Base-by-base conservation (phyloP, 2,888 invertebrate species). In the Sphecodes monilicornis region DNA sequence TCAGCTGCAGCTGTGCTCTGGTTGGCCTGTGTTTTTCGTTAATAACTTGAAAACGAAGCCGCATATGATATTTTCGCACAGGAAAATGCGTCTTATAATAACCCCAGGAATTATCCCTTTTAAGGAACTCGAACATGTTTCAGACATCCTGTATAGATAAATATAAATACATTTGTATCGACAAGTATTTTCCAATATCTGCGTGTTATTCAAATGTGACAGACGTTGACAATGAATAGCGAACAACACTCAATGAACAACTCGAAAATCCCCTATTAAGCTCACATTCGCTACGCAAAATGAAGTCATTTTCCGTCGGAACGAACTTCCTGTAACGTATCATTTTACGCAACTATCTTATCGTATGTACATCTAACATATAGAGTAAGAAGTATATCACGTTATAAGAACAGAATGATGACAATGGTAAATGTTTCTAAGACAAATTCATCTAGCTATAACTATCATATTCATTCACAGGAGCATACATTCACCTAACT, bases 371-470 rank as follows among this genome's bases (percentile, higher is more conserved):
- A 72, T 83, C 78, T 82, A 85, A 85, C 75, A 72, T 78, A 82
- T 78, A 85, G 78, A 85, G 68, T 85, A 83, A 82, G 83, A 72
- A 78, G 74, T 82, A 82, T 73, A 78, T 76, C 78, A 85, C 82
- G 83, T 75, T 82, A 78, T 82, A 81, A 82, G 66, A 75, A 70
- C 32, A 11, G 66, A 36, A 66, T 1, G 66, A 72, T 71, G 78
- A 72, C 78, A 76, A 78, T 78, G 83, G 76, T 85, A 82, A 82
- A 85, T 78, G 75, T 82, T 85, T 85, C 84, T 84, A 84, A 84
- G 78, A 66, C 54, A 68, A 43, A 81, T 76, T 81, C 82, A 77
- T 70, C 68, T 78, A 76, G 78, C 71, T 60, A 83, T 79, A 83
- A 78, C 43, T 26, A 83, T 39, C 78, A 69, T 78, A 78, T 50